These are phyloP conservation scores for Actinia tenebrosa DNA, from an alignment of 64 coral and sea anemone species.

Conservation along the genomic window DNA sequence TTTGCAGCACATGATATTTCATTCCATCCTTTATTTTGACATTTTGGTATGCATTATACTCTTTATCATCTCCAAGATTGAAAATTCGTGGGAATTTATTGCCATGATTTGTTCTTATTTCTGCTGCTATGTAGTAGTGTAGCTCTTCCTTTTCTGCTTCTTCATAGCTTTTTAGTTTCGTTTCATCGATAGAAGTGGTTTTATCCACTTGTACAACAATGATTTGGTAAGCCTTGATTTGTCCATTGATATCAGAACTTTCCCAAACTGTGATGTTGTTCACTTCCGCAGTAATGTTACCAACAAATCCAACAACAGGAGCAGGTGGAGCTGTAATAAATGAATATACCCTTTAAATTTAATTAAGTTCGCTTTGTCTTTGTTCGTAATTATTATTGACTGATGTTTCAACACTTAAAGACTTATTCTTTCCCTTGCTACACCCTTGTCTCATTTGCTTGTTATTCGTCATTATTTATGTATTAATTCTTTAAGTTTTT, in stretches of 20 bases:
- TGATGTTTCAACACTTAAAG: too few relatives aligned
- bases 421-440: too few relatives aligned
- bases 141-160: background rate
- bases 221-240: conserved; percentile 1
- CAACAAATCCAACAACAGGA: background rate
- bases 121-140: conserved; percentile 38
- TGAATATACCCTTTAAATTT: too few relatives aligned
- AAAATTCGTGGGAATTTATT: background rate
- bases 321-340: conserved; percentile 10
- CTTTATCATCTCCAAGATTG: conserved; percentile 39
- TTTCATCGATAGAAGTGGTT: background rate
- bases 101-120: conserved; percentile 4
- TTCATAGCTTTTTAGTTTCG: background rate
- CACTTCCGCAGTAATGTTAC: conserved; percentile 16
- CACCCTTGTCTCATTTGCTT: too few relatives aligned
- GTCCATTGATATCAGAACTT: conserved; percentile 27
- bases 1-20: conserved; percentile 23
- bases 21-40: background rate
- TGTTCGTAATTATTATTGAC: too few relatives aligned
- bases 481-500: too few relatives aligned
- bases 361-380: too few relatives aligned
- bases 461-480: too few relatives aligned
- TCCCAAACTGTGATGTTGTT: background rate
- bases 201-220: too few relatives aligned
- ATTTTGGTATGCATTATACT: conserved; percentile 29